phyloP scores from a whole-genome alignment of 2,888 invertebrate species.

The Macaria notata region DNA sequence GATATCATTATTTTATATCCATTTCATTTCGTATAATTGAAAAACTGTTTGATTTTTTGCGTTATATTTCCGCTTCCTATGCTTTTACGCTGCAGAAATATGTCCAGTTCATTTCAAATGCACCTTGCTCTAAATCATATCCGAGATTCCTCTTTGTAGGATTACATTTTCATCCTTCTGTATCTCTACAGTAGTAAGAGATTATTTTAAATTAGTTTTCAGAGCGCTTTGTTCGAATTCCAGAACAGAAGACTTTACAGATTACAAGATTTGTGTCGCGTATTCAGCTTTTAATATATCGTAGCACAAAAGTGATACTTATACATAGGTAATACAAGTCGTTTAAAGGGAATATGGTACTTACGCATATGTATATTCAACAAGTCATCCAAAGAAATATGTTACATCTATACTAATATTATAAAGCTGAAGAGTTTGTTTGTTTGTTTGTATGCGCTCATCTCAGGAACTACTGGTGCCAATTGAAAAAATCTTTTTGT shows the following conservation, averaged over 20 bases:
- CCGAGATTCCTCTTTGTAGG: slow-evolving; percentile 11
- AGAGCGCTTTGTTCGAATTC: slow-evolving; percentile 12
- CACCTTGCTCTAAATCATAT: slow-evolving; percentile 11
- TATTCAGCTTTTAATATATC: neutral
- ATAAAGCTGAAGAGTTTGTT: no score
- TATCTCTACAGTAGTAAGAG: slow-evolving; percentile 9
- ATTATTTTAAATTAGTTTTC: slow-evolving; percentile 20
- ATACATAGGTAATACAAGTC: no score
- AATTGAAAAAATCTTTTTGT: no score
- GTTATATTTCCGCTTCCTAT: no score
- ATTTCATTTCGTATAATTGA: neutral
- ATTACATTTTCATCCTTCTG: slow-evolving; percentile 12
- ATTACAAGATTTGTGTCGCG: neutral
- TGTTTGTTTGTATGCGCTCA: no score
- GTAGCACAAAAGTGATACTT: neutral
- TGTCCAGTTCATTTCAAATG: slow-evolving; percentile 2
- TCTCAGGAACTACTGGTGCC: no score
- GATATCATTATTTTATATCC: no score
- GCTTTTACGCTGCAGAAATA: no score
- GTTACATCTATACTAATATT: no score
- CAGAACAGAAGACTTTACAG: slow-evolving; percentile 4
- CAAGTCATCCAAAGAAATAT: no score
- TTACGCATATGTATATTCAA: no score
- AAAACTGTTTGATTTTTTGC: neutral
- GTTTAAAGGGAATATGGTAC: no score